Base-by-base conservation (phyloP, 37 sponge, comb jelly and placozoan species). In the Amphimedon queenslandica region DNA sequence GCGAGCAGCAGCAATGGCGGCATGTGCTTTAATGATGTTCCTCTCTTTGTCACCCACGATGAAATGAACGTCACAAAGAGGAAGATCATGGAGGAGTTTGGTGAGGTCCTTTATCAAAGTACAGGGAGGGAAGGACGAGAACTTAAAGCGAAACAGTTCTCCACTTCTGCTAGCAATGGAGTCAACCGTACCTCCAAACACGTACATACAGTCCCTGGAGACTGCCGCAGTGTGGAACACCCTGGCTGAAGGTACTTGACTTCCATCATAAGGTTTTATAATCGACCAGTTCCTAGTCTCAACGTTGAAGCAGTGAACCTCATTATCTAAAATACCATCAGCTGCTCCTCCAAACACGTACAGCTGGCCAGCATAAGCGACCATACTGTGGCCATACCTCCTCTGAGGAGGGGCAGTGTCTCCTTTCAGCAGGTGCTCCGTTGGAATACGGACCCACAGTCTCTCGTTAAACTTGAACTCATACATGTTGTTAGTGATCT, bases 371-470 rank as follows among this genome's bases (percentile, higher is more conserved):
- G 69, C 77, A 42, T 84, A 84, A 16, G 94, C 85, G 21, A 97
- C 98, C 98, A 97, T 97, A 34, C 88, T 82, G 82, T 97, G 98
- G 27, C 98, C 98, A 42, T 93, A 93, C 42, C 98, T 61, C 28
- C 98, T 66, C 69, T 93, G 91, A 6, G 98, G 98, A 1, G 98
- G 89, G 11, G 88, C 65, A 42, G 87, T 73, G 18, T 79, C 69
- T 8, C 82, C 83, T 41, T 80, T 63, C 2, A 89, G 81, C 25
- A 88, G 82, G 68, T 94, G 85, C 72, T 81, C 85, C 11, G 90
- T 88, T 0, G 84, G 83, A 4, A 94, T 90, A 37, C 88, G 72
- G 23, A 81, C 72, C 95, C 95, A 94, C 35, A 27, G 55, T 55
- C 78, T 64, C 70, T 94, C 82, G 41, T 67, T 71, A 67, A 97